Evolutionary conservation across 2,797 vertebrate species (phyloP), one percentile per base, ranked within the genome.

Genomic region (Amblyopsis hoosieri): DNA sequence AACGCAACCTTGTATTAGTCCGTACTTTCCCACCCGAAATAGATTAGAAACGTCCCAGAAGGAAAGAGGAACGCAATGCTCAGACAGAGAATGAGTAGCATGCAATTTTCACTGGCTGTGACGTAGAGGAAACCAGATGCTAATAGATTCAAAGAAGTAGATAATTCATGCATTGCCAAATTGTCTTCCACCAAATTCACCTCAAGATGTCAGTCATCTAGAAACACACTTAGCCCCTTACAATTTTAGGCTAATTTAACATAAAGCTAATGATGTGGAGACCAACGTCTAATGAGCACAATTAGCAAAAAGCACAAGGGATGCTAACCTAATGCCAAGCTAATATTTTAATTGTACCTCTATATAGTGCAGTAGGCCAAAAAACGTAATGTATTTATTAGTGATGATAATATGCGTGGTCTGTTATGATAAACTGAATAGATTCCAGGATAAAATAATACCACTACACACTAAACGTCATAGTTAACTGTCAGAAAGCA

Each of bases 131-230:
- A 29, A 29, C 23, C 23, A 29, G 23, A 53, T 23, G 56, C n/a
- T 66, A 23, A 9, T 49, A 47, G 13, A n/a, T 53, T 5, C 37
- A 45, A 37, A 48, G 19, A 56, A 56, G 11, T 17, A 9, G 12
- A 13, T n/a, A n/a, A 2, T 54, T 42, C 6, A 5, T 56, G 33
- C 33, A 37, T 37, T 37, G 5, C 33, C 8, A 37, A 37, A 6
- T 37, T 9, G 23, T 37, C 33, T 37, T 37, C 33, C 7, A 37
- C 33, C 7, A 9, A 37, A 9, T 37, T 6, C 60, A 62, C 53
- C 50, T 69, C 51, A 3, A 17, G 64, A 72, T 53, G 48, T 42
- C 60, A 64, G 10, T 17, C 1, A 2, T 50, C 5, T 62, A 63
- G 64, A 37, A 6, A 37, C 33, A 9, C 33, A 37, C 33, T 29